Percentiles rank a stretch among this genome's conserved stretches.
phyloP scores from a whole-genome alignment of 2,888 invertebrate genomes.

The Plutella xylostella region DNA sequence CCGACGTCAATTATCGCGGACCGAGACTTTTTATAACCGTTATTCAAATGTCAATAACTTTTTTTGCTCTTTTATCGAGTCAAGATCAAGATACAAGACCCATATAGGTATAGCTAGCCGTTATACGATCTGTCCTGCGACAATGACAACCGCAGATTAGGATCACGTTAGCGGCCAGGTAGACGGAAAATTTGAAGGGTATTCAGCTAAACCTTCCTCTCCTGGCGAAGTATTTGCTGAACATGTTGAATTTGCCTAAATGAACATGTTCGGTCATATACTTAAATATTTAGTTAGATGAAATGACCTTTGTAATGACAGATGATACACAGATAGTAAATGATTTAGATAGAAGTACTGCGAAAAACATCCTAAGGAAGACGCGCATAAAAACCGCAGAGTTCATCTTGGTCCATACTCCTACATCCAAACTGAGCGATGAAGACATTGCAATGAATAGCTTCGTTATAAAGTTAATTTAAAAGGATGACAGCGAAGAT shows the following conservation, averaged over 20 bases:
- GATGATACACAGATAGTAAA: no score
- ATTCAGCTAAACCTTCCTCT: not conserved
- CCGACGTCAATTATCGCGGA: no score
- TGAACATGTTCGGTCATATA: not conserved
- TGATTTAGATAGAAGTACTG: no score
- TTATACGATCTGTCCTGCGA: slow-evolving; percentile 7
- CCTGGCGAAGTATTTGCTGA: not conserved
- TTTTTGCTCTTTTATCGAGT: no score
- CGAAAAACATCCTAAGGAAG: no score
- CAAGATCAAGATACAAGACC: not conserved
- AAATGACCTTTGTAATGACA: not conserved
- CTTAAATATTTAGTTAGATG: not conserved
- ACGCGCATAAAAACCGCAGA: no score
- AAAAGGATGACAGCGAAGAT: slow-evolving; percentile 18
- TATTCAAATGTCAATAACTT: no score
- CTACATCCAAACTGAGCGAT: slow-evolving; percentile 7
- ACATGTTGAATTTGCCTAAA: not conserved
- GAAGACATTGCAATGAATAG: slow-evolving; percentile 10
- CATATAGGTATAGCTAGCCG: not conserved
- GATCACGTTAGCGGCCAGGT: slow-evolving; percentile 47
- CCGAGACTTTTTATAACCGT: no score
- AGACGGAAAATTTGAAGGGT: slow-evolving; percentile 18
- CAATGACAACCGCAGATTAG: slow-evolving; percentile 22
- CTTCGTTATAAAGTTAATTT: slow-evolving; percentile 18
- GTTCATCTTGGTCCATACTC: no score